phyloP scores from a whole-genome alignment of 2,797 vertebrate genomes.

The Darevskia mixta region DNA sequence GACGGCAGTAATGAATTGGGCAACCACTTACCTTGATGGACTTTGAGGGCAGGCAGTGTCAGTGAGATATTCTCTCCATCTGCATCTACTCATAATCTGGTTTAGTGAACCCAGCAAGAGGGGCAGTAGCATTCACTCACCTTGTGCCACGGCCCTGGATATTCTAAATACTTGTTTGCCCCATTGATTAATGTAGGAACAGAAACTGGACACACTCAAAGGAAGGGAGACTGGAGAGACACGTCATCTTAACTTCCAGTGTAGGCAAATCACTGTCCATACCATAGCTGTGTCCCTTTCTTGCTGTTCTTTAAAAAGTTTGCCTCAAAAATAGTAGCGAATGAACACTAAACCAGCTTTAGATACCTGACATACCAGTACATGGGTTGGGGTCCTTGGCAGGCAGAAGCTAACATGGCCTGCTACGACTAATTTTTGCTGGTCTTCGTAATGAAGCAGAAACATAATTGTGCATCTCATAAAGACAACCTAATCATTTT shows the following conservation, averaged over 20 bases:
- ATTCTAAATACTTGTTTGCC: too few species aligned
- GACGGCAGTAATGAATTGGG: too few species aligned
- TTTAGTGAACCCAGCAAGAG: not conserved
- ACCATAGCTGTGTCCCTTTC: not conserved
- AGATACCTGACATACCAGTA: not conserved
- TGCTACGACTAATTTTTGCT: constrained; percentile 40
- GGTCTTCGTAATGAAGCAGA: constrained; percentile 71
- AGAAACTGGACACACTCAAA: not conserved
- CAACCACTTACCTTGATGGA: not conserved
- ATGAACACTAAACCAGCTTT: too few species aligned
- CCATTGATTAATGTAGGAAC: not conserved
- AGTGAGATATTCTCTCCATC: not conserved
- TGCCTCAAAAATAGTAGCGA: not conserved
- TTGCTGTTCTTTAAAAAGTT: not conserved
- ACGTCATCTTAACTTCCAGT: not conserved
- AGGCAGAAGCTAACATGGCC: not conserved
- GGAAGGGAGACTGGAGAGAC: not conserved
- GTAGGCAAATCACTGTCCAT: too few species aligned
- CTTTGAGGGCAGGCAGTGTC: not conserved
- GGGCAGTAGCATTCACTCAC: not conserved
- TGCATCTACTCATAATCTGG: not conserved
- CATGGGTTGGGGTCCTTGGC: not conserved
- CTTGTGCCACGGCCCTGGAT: not conserved
- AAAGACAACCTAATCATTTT: constrained; percentile 78
- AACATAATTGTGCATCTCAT: constrained; percentile 75